Percentiles rank a stretch among this genome's conserved stretches.
Conservation (phyloP, 2,113 vertebrate genomes). For the Cryptotis parvus region DNA sequence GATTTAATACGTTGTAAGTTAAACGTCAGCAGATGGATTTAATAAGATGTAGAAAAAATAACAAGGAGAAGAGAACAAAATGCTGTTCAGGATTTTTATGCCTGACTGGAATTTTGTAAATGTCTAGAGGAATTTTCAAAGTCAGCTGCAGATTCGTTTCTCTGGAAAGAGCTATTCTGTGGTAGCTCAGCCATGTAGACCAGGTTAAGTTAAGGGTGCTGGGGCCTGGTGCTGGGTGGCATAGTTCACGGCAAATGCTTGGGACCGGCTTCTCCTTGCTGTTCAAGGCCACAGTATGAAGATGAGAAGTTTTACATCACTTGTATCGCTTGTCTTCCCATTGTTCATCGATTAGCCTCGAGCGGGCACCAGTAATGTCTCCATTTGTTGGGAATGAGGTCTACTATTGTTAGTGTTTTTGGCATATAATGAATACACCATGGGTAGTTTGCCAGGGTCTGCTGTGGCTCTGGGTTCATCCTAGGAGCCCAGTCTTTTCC, state of each 20-base stretch:
- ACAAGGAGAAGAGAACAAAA: neutral
- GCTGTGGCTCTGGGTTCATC: no score
- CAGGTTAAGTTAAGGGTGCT: neutral
- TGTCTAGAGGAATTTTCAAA: neutral
- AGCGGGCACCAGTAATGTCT: no score
- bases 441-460: no score
- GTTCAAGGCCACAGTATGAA: neutral
- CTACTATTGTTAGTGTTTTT: no score
- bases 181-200: neutral
- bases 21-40: neutral
- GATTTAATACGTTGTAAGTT: conserved; percentile 13
- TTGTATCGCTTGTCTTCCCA: no score
- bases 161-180: neutral
- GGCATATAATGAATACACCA: no score
- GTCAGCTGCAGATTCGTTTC: conserved; percentile 6
- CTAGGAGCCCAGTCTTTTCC: no score
- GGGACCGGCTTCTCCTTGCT: neutral
- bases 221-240: neutral
- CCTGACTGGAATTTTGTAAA: neutral
- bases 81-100: neutral
- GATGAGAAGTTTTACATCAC: neutral
- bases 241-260: neutral
- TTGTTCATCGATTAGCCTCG: no score
- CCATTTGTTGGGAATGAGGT: no score
- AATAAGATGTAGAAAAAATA: neutral